These are phyloP conservation scores for Bujurquina vittata DNA, from an alignment of 2,113 vertebrate genomes.

Conservation along the genomic window DNA sequence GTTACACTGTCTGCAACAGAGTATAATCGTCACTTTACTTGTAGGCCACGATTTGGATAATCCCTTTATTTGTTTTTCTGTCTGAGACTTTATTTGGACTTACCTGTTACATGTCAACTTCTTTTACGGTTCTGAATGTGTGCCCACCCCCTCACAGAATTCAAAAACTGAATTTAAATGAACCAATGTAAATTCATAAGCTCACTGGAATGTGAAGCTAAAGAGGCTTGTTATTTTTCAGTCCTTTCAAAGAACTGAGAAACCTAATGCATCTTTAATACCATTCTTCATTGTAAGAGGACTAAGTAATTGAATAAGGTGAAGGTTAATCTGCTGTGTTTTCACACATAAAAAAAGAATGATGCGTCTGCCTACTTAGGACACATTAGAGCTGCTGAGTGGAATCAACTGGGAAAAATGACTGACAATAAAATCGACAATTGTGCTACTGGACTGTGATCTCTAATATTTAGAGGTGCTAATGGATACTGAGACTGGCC, in stretches of 20 bases:
- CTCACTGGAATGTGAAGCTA: neutral
- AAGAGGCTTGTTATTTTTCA: conserved; percentile 9
- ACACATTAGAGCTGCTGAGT: neutral
- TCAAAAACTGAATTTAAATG: conserved; percentile 4
- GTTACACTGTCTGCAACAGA: neutral
- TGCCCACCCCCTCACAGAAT: neutral
- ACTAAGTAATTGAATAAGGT: neutral
- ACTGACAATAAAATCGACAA: neutral
- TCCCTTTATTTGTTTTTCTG: neutral
- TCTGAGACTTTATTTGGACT: neutral
- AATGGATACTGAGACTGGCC: neutral
- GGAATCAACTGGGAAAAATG: neutral
- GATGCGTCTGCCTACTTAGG: neutral
- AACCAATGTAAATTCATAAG: neutral
- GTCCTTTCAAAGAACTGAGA: neutral
- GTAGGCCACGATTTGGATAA: rapidly evolving
- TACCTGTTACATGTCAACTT: neutral
- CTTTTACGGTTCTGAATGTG: neutral
- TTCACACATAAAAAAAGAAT: neutral
- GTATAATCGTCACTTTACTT: neutral
- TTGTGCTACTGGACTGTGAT: neutral
- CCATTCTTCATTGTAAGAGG: neutral
- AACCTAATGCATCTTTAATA: neutral
- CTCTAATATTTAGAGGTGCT: neutral
- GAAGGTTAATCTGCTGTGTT: neutral